phyloP scores from a whole-genome alignment of 2,888 invertebrate species.

The Limnephilus lunatus region DNA sequence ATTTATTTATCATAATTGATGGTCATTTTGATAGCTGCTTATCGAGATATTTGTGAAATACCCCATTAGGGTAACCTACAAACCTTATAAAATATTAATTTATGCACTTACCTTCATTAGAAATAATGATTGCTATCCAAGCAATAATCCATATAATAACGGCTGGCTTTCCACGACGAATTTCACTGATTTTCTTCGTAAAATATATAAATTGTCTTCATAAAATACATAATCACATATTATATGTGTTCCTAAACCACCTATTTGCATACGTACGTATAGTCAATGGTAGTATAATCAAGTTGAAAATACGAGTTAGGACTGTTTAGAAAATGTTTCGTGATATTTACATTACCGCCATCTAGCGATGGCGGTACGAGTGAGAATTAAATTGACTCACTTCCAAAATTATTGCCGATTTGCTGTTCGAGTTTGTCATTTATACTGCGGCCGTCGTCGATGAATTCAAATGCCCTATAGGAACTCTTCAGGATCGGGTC shows the following conservation, averaged over 20 bases:
- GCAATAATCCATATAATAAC: neutral
- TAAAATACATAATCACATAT: too few relatives aligned
- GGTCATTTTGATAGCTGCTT: too few relatives aligned
- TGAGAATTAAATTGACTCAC: constrained; percentile 73
- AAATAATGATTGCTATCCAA: neutral
- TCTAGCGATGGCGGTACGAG: constrained; percentile 47
- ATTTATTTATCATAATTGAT: too few relatives aligned
- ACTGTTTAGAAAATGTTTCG: neutral
- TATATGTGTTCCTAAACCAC: neutral
- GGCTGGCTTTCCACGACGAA: neutral
- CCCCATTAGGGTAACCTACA: neutral
- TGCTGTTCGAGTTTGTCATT: constrained; percentile 75
- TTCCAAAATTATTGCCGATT: constrained; percentile 76
- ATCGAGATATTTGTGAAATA: too few relatives aligned
- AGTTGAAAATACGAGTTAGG: neutral
- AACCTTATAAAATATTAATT: neutral
- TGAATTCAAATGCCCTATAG: constrained; percentile 74
- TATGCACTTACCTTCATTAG: neutral
- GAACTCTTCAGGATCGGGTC: constrained; percentile 69
- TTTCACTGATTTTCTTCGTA: neutral
- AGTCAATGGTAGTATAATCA: too few relatives aligned
- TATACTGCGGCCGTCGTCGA: constrained; percentile 70
- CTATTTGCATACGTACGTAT: neutral
- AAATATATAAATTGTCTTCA: neutral
- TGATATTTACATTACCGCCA: constrained; percentile 55